Evolutionary conservation across 2,113 vertebrate genomes (phyloP).

Genomic region (Eubucco bourcierii): DNA sequence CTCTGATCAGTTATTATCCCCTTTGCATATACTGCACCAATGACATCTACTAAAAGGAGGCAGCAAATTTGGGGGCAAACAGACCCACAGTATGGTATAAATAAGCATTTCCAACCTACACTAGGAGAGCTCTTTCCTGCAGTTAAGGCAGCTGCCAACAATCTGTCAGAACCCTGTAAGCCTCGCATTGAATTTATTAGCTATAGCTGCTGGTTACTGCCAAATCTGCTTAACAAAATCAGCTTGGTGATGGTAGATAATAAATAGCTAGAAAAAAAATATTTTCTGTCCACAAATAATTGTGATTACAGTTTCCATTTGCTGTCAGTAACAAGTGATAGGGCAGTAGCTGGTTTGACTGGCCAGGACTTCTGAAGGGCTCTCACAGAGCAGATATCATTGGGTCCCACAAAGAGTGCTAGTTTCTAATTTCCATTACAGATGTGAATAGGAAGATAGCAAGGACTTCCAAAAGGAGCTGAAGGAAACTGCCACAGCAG

Average conservation of each 20-base stretch:
- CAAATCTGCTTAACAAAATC: conserved; percentile 63
- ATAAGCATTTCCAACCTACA: conserved; percentile 65
- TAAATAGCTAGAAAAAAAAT: neutral
- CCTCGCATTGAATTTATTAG: conserved; percentile 67
- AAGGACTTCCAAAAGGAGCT: conserved; percentile 1
- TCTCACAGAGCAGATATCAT: neutral
- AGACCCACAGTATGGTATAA: conserved; percentile 67
- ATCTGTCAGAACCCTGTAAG: conserved; percentile 60
- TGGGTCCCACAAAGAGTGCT: neutral
- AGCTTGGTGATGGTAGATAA: conserved; percentile 49
- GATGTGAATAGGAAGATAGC: neutral
- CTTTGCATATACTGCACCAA: neutral
- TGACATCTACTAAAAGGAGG: conserved; percentile 50
- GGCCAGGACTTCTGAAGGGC: neutral
- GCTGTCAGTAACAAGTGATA: neutral
- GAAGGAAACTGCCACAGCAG: neutral
- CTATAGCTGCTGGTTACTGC: conserved; percentile 49
- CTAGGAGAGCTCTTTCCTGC: conserved; percentile 54
- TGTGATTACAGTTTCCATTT: neutral
- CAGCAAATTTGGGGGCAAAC: conserved; percentile 62
- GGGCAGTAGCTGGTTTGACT: neutral
- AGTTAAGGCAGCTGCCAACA: conserved; percentile 63
- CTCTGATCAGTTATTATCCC: conserved; percentile 10
- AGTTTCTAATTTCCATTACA: neutral
- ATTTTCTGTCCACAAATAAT: neutral